A percentile compares a stretch with the other conserved stretches of the same genome.
Evolutionary conservation across 2,888 invertebrate genomes (phyloP).

Genomic region (Plebejus melissa): DNA sequence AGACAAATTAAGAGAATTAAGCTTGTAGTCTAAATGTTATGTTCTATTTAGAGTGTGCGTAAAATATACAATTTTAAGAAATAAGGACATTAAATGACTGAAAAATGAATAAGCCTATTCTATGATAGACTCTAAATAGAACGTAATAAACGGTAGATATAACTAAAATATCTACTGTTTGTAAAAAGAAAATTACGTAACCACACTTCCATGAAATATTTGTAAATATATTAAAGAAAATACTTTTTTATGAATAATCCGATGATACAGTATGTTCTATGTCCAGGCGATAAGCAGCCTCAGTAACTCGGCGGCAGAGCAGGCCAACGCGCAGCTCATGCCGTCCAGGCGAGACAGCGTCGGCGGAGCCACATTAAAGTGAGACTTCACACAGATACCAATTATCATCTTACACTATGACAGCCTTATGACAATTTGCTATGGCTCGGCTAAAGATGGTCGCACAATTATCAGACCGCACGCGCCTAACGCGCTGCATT

Average conservation of each 20-base stretch:
- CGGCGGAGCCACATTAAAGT: constrained; percentile 80
- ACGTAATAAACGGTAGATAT: not conserved
- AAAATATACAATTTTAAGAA: not conserved
- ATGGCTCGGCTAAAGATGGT: too few species aligned
- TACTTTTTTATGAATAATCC: too few species aligned
- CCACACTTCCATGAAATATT: not conserved
- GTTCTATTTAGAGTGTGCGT: not conserved
- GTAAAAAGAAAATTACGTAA: not conserved
- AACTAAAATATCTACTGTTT: not conserved
- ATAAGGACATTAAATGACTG: too few species aligned
- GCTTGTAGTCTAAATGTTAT: not conserved
- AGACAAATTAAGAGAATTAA: not conserved
- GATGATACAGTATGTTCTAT: not conserved
- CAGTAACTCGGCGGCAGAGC: constrained; percentile 81
- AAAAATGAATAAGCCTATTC: too few species aligned
- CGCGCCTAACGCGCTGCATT: too few species aligned
- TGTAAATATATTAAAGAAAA: not conserved
- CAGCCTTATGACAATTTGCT: too few species aligned
- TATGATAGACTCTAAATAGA: too few species aligned
- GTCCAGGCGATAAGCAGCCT: constrained; percentile 88
- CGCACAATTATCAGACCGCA: too few species aligned
- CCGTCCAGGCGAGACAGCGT: constrained; percentile 84
- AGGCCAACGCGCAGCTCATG: constrained; percentile 77
- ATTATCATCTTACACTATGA: not conserved
- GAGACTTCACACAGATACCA: constrained; percentile 41